Percentiles rank a stretch among this genome's conserved stretches.
phyloP scores from a whole-genome alignment of 1,140 invertebrate genomes.

The Bicyclus anynana region DNA sequence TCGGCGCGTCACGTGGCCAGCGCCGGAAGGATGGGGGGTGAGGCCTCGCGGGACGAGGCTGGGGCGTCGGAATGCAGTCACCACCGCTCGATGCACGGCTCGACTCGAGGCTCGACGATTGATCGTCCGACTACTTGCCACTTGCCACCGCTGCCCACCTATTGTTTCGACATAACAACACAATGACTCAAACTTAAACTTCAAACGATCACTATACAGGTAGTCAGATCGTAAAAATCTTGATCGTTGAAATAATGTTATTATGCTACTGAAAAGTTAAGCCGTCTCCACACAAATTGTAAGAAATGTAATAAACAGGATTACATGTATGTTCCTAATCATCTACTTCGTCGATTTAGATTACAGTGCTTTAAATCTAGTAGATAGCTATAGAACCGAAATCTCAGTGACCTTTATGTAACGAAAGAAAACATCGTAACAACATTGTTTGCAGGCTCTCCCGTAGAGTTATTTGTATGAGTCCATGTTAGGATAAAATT shows the following conservation, averaged over 20 bases:
- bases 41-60: slow-evolving; percentile 53
- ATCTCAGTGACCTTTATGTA: too few relatives aligned
- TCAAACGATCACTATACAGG: neutral
- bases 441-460: neutral
- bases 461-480: slow-evolving; percentile 2
- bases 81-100: slow-evolving; percentile 66
- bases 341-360: too few relatives aligned
- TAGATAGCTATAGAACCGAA: too few relatives aligned
- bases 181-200: neutral
- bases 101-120: slow-evolving; percentile 64
- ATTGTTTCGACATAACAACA: neutral
- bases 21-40: slow-evolving; percentile 71
- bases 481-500: slow-evolving; percentile 60
- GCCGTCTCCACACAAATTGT: too few relatives aligned
- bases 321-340: too few relatives aligned
- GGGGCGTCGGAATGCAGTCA: slow-evolving; percentile 72
- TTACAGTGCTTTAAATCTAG: too few relatives aligned
- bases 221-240: neutral
- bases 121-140: slow-evolving; percentile 58
- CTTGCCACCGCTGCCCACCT: slow-evolving; percentile 16
- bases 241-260: neutral
- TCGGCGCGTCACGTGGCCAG: slow-evolving; percentile 71
- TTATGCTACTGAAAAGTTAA: too few relatives aligned
- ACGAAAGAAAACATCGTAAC: neutral
- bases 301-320: too few relatives aligned